Evolutionary conservation across 2,113 vertebrate species (phyloP), one percentile per base, ranked within the genome.

Genomic region (Agelaius tricolor): DNA sequence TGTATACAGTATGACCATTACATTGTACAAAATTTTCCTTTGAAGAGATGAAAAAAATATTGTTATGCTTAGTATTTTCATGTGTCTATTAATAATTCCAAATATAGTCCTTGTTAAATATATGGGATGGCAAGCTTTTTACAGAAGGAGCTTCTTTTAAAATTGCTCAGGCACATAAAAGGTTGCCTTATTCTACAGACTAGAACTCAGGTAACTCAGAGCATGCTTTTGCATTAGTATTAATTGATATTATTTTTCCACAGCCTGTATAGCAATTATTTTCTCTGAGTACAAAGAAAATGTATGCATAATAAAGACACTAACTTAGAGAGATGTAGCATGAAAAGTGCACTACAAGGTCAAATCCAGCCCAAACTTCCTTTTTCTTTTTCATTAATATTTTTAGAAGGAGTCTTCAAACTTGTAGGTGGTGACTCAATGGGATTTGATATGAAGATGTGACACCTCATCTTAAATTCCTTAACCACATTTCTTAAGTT

Each of bases 391-490:
- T 97, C 84, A 96, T 97, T 97, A 97, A 96, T 92, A 89, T 97
- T 98, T 98, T 91, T 97, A 96, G 94, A 97, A 98, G 95, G 96
- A 97, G 93, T 97, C 92, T 89, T 96, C 92, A 72, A 84, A 97
- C 96, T 98, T 98, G 96, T 98, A 98, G 98, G 98, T 98, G 98
- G 98, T 98, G 98, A 98, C 97, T 97, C 95, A 95, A 97, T 97
- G 97, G 97, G 97, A 97, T 97, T 93, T 97, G 98, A 98, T 98
- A 98, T 94, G 97, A 97, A 98, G 98, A 98, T 97, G 98, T 99
- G 99, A 99, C 99, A 99, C 98, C 98, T 98, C 97, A 93, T 97
- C 97, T 98, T 98, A 98, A 97, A 98, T 97, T 98, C 98, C 98
- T 98, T 98, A 98, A 97, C 98, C 24, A 88, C 93, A 93, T 98